Evolutionary conservation across 1,140 invertebrate genomes (phyloP).

Genomic region (Drosophila arizonae): DNA sequence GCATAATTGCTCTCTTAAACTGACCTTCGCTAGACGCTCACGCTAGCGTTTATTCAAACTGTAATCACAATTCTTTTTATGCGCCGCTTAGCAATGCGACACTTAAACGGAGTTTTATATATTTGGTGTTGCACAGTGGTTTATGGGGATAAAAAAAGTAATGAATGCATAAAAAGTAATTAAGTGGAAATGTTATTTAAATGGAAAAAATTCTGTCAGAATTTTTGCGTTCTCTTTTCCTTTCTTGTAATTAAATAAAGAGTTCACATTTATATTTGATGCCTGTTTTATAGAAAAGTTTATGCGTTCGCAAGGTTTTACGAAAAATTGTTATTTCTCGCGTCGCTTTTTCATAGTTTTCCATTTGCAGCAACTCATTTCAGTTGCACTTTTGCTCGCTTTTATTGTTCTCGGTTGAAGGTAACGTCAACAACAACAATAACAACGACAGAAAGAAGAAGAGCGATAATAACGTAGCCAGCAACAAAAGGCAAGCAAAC

Average conservation of each 20-base stretch:
- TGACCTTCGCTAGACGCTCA: background rate
- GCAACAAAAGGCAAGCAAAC: conserved; percentile 64
- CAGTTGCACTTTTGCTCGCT: conserved; percentile 60
- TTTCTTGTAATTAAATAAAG: conserved; percentile 3
- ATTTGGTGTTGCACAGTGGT: conserved; percentile 17
- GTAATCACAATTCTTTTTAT: conserved; percentile 4
- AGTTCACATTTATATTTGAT: conserved; percentile 11
- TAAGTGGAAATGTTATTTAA: background rate
- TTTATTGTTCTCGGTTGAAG: conserved; percentile 73
- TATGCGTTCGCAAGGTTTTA: conserved; percentile 10
- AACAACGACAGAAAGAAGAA: background rate
- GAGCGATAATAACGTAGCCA: conserved; percentile 4
- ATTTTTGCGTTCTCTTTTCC: background rate
- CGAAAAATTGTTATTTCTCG: conserved; percentile 64
- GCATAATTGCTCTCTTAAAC: background rate
- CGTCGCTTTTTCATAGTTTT: conserved; percentile 65
- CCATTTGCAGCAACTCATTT: conserved; percentile 70
- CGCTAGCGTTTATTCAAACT: background rate
- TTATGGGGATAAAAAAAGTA: background rate
- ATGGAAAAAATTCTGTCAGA: background rate
- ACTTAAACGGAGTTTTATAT: background rate
- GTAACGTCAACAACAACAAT: conserved; percentile 40
- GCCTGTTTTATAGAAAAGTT: conserved; percentile 8
- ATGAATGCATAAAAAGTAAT: background rate
- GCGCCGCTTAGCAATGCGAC: background rate